phyloP scores from a whole-genome alignment of 2,888 invertebrate genomes.

The Malachius bipustulatus region DNA sequence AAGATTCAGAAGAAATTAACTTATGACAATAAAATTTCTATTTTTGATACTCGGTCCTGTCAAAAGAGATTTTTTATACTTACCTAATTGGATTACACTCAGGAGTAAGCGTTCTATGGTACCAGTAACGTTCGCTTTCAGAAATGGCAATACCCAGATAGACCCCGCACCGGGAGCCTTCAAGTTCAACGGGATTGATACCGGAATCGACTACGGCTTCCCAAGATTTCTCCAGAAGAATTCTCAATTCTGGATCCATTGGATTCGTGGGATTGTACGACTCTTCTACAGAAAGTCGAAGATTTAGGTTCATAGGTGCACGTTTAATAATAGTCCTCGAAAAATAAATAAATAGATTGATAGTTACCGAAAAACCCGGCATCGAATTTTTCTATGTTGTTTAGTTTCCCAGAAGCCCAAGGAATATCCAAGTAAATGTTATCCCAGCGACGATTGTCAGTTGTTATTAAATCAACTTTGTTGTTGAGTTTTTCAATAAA shows the following conservation, averaged over 20 bases:
- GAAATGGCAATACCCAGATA: constrained; percentile 68
- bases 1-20: too few species aligned
- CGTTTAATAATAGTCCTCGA: too few species aligned
- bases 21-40: too few species aligned
- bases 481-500: constrained; percentile 58
- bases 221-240: constrained; percentile 46
- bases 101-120: constrained; percentile 32
- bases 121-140: constrained; percentile 64
- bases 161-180: constrained; percentile 65
- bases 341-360: too few species aligned
- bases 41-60: too few species aligned
- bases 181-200: constrained; percentile 53
- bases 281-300: constrained; percentile 60
- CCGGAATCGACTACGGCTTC: constrained; percentile 53
- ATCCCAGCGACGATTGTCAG: constrained; percentile 65
- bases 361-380: constrained; percentile 41
- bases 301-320: too few species aligned
- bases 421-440: constrained; percentile 46
- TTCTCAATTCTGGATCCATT: constrained; percentile 45
- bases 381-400: constrained; percentile 41
- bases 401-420: constrained; percentile 52
- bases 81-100: too few species aligned
- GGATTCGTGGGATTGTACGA: constrained; percentile 53
- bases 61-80: too few species aligned
- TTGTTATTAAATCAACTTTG: constrained; percentile 74